Evolutionary conservation across 2,888 invertebrate genomes (phyloP).

Genomic region (Microctonus aethiopoides): DNA sequence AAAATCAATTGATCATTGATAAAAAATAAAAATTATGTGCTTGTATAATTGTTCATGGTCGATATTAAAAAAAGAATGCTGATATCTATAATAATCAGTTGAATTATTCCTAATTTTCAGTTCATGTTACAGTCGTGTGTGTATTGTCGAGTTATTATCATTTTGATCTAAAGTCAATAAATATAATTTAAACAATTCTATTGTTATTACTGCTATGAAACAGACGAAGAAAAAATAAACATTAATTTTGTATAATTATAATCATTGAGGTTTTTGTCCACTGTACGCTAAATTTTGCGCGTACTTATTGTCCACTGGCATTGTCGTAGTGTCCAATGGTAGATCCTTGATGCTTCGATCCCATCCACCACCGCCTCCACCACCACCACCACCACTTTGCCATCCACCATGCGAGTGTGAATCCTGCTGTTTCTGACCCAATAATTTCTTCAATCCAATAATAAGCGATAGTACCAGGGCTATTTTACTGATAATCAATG

Average conservation of each 20-base stretch:
- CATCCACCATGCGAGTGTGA: slow-evolving; percentile 65
- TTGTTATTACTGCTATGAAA: too few relatives aligned
- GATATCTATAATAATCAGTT: too few relatives aligned
- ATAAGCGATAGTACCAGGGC: slow-evolving; percentile 84
- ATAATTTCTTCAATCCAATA: slow-evolving; percentile 84
- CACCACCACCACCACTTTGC: slow-evolving; percentile 67
- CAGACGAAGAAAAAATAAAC: too few relatives aligned
- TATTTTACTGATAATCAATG: slow-evolving; percentile 84
- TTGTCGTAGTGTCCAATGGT: slow-evolving; percentile 53
- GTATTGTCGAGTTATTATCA: neutral
- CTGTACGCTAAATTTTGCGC: slow-evolving; percentile 80
- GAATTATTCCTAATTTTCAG: neutral
- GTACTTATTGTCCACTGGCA: slow-evolving; percentile 52
- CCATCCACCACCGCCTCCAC: slow-evolving; percentile 73
- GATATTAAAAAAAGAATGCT: too few relatives aligned
- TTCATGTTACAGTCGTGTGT: neutral
- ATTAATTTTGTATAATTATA: slow-evolving; percentile 68
- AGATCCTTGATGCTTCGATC: slow-evolving; percentile 72
- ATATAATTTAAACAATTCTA: too few relatives aligned
- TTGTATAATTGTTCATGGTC: too few relatives aligned
- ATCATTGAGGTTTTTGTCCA: slow-evolving; percentile 56
- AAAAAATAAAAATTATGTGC: too few relatives aligned
- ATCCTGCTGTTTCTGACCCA: slow-evolving; percentile 73
- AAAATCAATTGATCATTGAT: too few relatives aligned
- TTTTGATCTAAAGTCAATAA: too few relatives aligned